A percentile compares a stretch with the other conserved stretches of the same genome.
Conservation (phyloP, 2,113 vertebrate species). For the Lichenostomus cassidix region DNA sequence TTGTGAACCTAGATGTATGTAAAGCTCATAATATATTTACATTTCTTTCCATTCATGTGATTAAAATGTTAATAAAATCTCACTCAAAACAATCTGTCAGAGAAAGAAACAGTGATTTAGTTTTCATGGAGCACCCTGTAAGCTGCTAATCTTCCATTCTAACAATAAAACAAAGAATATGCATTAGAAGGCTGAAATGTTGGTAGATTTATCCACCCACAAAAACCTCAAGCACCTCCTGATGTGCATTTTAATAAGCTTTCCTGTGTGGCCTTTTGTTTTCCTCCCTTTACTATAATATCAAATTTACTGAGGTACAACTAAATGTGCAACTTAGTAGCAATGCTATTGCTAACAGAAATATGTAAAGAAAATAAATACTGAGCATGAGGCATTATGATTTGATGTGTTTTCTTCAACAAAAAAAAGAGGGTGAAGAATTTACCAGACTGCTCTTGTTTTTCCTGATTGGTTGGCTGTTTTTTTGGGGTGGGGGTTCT, state of each 20-base stretch:
- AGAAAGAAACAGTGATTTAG: conserved; percentile 34
- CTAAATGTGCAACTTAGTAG: background rate
- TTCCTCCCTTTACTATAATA: background rate
- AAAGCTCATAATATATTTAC: conserved; percentile 9
- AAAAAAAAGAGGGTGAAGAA: background rate
- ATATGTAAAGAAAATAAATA: background rate
- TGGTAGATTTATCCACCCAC: conserved; percentile 15
- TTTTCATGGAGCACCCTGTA: background rate
- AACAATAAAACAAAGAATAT: conserved; percentile 16
- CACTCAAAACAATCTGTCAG: conserved; percentile 15
- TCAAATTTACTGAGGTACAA: background rate
- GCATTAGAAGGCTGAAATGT: background rate
- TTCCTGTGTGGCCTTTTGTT: background rate
- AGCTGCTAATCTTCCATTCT: conserved; percentile 3
- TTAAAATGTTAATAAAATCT: conserved; percentile 56
- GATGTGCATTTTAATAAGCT: background rate
- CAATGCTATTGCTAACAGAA: background rate
- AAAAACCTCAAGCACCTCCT: background rate
- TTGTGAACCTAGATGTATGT: background rate
- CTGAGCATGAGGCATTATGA: background rate
- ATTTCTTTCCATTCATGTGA: conserved; percentile 6
- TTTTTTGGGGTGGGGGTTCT: rapidly evolving
- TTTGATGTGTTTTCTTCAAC: background rate
- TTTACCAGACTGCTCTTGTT: background rate
- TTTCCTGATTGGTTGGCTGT: background rate